These are phyloP conservation scores for Xenops minutus DNA, from an alignment of 2,797 vertebrate species.

Conservation along the genomic window DNA sequence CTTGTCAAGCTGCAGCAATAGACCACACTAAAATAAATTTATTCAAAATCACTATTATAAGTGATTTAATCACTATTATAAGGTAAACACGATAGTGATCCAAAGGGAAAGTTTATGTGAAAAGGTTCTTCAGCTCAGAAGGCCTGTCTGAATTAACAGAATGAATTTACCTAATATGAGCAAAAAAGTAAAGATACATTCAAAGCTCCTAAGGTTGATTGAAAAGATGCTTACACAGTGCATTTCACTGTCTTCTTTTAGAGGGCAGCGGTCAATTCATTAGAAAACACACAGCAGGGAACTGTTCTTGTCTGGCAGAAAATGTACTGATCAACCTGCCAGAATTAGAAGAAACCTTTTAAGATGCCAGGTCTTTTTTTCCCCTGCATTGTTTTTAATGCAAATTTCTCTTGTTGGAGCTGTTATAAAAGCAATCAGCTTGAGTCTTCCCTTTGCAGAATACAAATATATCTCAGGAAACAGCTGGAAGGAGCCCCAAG, in stretches of 20 bases:
- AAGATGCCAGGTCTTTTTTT: neutral
- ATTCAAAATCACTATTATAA: neutral
- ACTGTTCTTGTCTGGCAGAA: neutral
- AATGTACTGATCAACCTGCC: slow-evolving; percentile 7
- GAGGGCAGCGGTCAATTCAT: slow-evolving; percentile 4
- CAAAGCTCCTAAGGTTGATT: neutral
- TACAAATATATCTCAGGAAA: slow-evolving; percentile 29
- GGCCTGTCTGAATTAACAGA: neutral
- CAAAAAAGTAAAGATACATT: neutral
- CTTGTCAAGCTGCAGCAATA: neutral
- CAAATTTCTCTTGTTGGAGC: slow-evolving; percentile 1
- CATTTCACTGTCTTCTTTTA: neutral
- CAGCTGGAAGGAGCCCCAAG: slow-evolving; percentile 28
- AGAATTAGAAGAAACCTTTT: slow-evolving; percentile 39
- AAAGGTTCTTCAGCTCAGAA: neutral
- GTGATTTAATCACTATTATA: neutral
- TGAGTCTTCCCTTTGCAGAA: slow-evolving; percentile 19
- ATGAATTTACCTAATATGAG: neutral
- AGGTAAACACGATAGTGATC: neutral
- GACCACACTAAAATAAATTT: neutral
- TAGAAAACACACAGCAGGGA: slow-evolving; percentile 34
- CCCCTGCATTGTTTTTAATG: neutral
- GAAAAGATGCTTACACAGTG: neutral
- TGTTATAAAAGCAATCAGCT: slow-evolving; percentile 25
- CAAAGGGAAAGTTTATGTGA: neutral